phyloP scores from a whole-genome alignment of 2,888 invertebrate species.

The Rhagium mordax region DNA sequence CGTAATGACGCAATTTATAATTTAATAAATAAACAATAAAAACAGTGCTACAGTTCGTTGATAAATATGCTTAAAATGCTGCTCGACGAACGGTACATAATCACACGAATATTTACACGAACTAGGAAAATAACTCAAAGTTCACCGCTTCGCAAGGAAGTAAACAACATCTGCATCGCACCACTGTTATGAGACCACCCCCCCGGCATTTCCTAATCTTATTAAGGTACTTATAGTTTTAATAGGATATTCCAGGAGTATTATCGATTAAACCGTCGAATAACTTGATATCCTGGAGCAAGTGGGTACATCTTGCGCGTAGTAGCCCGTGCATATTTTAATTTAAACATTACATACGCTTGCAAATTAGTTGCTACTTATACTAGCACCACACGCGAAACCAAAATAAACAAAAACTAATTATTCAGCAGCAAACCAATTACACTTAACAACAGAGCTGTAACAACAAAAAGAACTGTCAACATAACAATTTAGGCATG shows the following conservation, averaged over 20 bases:
- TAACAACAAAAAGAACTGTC: neutral
- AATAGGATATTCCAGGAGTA: neutral
- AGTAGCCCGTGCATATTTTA: neutral
- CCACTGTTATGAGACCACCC: neutral
- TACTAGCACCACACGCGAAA: neutral
- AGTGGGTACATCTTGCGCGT: too few species aligned
- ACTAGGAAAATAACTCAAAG: neutral
- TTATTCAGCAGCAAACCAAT: neutral
- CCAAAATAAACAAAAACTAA: neutral
- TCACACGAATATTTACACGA: neutral
- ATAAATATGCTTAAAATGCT: neutral
- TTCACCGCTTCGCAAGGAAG: conserved; percentile 3
- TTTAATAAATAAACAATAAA: neutral
- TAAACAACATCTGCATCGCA: neutral
- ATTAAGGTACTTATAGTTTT: neutral
- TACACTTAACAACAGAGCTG: neutral
- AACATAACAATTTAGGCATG: neutral
- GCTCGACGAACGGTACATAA: too few species aligned
- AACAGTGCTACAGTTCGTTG: neutral
- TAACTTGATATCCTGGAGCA: neutral
- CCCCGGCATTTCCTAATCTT: neutral
- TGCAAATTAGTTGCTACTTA: too few species aligned
- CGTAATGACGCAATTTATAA: neutral
- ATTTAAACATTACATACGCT: neutral
- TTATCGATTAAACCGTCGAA: neutral